Base-by-base conservation (phyloP, 2,797 vertebrate genomes). In the Sus cebifrons region DNA sequence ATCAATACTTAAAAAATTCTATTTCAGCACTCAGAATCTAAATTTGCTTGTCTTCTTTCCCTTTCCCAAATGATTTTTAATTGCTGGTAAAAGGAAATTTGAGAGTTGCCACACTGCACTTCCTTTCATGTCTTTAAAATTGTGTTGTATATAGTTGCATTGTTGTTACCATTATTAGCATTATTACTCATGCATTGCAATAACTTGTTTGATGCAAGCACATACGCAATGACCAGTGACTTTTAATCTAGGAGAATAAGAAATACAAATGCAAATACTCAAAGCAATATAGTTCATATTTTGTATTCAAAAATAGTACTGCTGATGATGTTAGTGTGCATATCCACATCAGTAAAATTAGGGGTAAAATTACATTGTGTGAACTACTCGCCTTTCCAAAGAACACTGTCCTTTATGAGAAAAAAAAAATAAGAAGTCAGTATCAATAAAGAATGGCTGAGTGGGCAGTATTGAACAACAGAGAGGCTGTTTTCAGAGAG, bases 261-360 rank as follows among this genome's bases (percentile, higher is more conserved):
- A 65, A 86, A 23, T 12, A 82, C 25, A 92, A 36, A 83, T 64
- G 23, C 36, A 89, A 93, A 83, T 21, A 94, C 29, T 89, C 62
- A 75, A 73, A 94, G 74, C 70, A 56, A 83, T 52, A 32, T 15
- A 82, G 81, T n/a, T 70, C 27, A 40, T 78, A 75, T 36, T 96
- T 93, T 89, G 32, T 40, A 67, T 74, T 94, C 29, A 94, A 91
- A 96, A 97, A 82, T 95, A 96, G 56, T 32, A 67, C 20, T 71
- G 91, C 79, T 97, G 81, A 90, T 52, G 74, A 14, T 54, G 62
- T 91, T 65, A 60, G 12, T 58, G 20, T 6, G 10, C 21, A n/a
- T 91, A 74, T 60, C 82, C 81, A 84, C 83, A 77, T 44, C 62
- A 83, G 32, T 32, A 73, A 29, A 75, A 56, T 79, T 84, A 94